A percentile compares a stretch with the other conserved stretches of the same genome.
These are phyloP conservation scores for Plemyria rubiginata DNA, from an alignment of 2,888 invertebrate genomes.

Conservation along the genomic window DNA sequence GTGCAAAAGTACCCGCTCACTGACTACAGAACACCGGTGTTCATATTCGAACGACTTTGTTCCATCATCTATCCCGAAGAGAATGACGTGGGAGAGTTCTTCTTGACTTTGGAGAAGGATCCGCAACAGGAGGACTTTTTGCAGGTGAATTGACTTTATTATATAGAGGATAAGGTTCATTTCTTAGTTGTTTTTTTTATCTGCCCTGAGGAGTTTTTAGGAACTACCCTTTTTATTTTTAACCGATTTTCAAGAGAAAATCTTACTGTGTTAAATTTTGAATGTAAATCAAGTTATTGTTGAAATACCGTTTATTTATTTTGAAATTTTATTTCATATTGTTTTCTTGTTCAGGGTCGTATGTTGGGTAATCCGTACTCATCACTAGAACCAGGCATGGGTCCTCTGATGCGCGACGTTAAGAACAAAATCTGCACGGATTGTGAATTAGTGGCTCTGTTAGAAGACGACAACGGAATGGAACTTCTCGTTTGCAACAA, in stretches of 20 bases:
- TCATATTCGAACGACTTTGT: conserved; percentile 98
- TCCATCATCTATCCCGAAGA: conserved; percentile 99
- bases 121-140: conserved; percentile 99
- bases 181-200: neutral
- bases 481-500: conserved; percentile 98
- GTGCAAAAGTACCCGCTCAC: conserved; percentile 95
- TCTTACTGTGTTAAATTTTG: no score
- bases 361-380: conserved; percentile 99
- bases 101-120: conserved; percentile 98
- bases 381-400: conserved; percentile 96
- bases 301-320: no score
- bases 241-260: no score
- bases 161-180: neutral
- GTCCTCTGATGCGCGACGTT: conserved; percentile 98
- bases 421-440: conserved; percentile 99
- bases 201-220: no score
- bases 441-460: conserved; percentile 98
- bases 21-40: conserved; percentile 98
- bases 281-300: no score
- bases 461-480: conserved; percentile 99
- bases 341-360: conserved; percentile 87
- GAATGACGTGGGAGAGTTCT: conserved; percentile 98
- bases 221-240: no score
- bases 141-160: conserved; percentile 81
- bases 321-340: neutral